Conservation (phyloP, 1,140 invertebrate genomes). For the Atta texana region DNA sequence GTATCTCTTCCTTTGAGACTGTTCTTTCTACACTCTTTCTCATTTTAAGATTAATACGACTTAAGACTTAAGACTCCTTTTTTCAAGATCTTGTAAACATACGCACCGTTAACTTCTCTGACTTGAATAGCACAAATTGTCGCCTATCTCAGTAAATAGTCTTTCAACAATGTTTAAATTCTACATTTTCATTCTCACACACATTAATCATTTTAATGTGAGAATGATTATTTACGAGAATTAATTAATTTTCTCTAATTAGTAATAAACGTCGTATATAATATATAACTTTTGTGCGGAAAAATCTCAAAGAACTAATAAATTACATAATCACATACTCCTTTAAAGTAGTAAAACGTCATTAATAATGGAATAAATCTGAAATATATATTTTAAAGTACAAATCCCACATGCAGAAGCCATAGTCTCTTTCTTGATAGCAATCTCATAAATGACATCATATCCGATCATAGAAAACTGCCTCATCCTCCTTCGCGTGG, state of each 20-base stretch:
- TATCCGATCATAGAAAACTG: slow-evolving; percentile 34
- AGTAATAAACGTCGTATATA: neutral
- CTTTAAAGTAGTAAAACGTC: neutral
- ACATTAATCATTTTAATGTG: neutral
- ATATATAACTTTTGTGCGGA: slow-evolving; percentile 1
- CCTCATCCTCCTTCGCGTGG: slow-evolving; percentile 21
- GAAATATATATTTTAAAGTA: slow-evolving; percentile 31
- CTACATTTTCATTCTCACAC: neutral
- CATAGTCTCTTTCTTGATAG: slow-evolving; percentile 1
- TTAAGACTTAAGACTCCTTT: neutral
- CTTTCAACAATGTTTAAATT: neutral
- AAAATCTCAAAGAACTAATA: neutral
- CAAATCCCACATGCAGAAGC: neutral
- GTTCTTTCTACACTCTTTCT: neutral
- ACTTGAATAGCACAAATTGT: slow-evolving; percentile 26
- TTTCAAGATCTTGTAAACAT: slow-evolving; percentile 51
- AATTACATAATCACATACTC: neutral
- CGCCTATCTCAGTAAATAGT: neutral
- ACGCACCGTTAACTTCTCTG: neutral
- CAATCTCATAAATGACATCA: slow-evolving; percentile 54
- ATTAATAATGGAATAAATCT: neutral
- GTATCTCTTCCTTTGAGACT: neutral
- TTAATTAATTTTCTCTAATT: slow-evolving; percentile 3
- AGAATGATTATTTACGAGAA: neutral
- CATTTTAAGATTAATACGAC: slow-evolving; percentile 1